Evolutionary conservation across 2,888 invertebrate species (phyloP).

Genomic region (Mylabris sibirica): DNA sequence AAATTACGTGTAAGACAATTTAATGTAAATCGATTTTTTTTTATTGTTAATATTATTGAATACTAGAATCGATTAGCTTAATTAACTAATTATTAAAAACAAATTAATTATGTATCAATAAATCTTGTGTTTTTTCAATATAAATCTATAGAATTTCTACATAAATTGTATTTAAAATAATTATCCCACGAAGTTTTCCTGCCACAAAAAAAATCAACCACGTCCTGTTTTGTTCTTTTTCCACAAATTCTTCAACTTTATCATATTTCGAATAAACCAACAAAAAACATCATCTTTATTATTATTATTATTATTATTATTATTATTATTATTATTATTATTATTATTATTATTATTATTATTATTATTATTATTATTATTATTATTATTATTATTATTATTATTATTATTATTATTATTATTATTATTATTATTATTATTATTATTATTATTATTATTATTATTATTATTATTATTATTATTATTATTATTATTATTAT

Average conservation of each 20-base stretch:
- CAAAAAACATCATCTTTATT: background rate
- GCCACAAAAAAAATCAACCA: conserved; percentile 35
- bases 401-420: conserved; percentile 11
- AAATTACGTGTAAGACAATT: background rate
- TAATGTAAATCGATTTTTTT: background rate
- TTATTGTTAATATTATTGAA: background rate
- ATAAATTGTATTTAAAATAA: conserved; percentile 14
- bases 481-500: conserved; percentile 10
- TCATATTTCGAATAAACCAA: conserved; percentile 4
- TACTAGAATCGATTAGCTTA: too few species aligned
- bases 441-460: background rate
- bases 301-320: background rate
- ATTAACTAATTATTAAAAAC: too few species aligned
- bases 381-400: conserved; percentile 8
- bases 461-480: conserved; percentile 16
- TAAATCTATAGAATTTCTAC: background rate
- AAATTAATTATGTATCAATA: too few species aligned
- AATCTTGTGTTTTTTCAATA: background rate
- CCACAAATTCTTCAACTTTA: conserved; percentile 24
- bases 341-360: conserved; percentile 12
- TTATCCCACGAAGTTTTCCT: conserved; percentile 31
- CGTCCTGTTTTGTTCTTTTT: conserved; percentile 39
- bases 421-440: conserved; percentile 16
- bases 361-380: conserved; percentile 6
- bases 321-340: conserved; percentile 15